These are phyloP conservation scores for Coelinius sp. DNA, from an alignment of 2,888 invertebrate genomes.

Conservation along the genomic window DNA sequence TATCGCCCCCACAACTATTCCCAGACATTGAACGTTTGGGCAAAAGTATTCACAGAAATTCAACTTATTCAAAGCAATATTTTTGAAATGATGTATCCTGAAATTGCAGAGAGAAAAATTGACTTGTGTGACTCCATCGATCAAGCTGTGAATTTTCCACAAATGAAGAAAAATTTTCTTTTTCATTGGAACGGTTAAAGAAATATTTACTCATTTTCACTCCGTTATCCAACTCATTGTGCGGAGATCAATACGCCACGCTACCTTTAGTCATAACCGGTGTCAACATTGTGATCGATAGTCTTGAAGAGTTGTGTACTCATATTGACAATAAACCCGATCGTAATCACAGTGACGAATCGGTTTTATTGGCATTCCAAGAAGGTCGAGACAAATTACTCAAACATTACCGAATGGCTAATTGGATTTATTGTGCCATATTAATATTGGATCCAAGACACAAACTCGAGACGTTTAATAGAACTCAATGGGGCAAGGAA, in stretches of 20 bases:
- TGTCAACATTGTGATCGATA: constrained; percentile 30
- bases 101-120: too few relatives aligned
- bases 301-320: constrained; percentile 20
- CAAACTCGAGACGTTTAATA: constrained; percentile 20
- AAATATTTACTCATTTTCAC: too few relatives aligned
- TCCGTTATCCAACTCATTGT: too few relatives aligned
- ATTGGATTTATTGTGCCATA: constrained; percentile 31
- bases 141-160: too few relatives aligned
- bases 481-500: constrained; percentile 29
- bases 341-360: constrained; percentile 6
- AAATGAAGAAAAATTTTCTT: too few relatives aligned
- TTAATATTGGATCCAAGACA: constrained; percentile 33
- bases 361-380: constrained; percentile 6
- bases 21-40: too few relatives aligned
- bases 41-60: too few relatives aligned
- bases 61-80: too few relatives aligned
- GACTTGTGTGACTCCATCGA: too few relatives aligned
- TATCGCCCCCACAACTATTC: too few relatives aligned
- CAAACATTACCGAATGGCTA: constrained; percentile 17
- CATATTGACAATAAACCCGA: constrained; percentile 21
- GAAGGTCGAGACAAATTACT: constrained; percentile 23
- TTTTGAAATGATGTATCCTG: too few relatives aligned
- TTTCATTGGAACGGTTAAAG: too few relatives aligned
- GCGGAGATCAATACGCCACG: constrained; percentile 34
- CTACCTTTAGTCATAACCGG: constrained; percentile 31